Base-by-base conservation (phyloP, 2,888 invertebrate species). In the Brachyopa scutellaris region DNA sequence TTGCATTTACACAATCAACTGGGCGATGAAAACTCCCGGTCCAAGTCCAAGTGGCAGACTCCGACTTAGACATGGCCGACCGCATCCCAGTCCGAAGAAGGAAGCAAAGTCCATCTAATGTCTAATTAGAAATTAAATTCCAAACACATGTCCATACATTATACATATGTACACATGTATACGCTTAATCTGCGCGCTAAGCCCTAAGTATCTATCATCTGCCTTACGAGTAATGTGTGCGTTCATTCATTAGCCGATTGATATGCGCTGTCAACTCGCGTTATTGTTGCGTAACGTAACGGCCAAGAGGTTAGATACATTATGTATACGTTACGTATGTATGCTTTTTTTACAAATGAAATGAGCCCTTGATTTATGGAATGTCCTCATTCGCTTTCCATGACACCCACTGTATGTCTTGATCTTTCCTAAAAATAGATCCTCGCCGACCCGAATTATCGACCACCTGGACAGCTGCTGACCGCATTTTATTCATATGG, bases 1-100 rank as follows among this genome's bases (percentile, higher is more conserved):
- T 82, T 82, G 82, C 82, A 82, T 82, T 80, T 69, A 57, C 61
- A 76, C 55, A 61, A 57, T 57, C 42, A 64, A 61, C 13, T 51
- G 21, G 2, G 23, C 21, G 19, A 47, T 29, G 13, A 40, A 42
- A 42, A 57, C 47, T 57, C 17, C 13, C 17, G 26, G 33, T 13
- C 36, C 23, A 45, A 55, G 55, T 64, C 42, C 62, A 49, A 51
- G 33, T 31, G 59, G 15, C 72, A 40, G 62, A 23, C 15, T 8
- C 55, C 40, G 11, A 67, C 7, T 26, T 40, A 17, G 64, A 15
- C 23, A 45, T 15, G 19, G 38, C 38, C 42, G 11, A 33, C 33
- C 33, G 49, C 67, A 62, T 74, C 61, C 33, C 57, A 33, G 53
- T 45, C 61, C 21, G 57, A 53, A 64, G 33, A 49, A 72, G 70